Conservation (phyloP, 2,888 invertebrate genomes). For the Sisyra nigra region DNA sequence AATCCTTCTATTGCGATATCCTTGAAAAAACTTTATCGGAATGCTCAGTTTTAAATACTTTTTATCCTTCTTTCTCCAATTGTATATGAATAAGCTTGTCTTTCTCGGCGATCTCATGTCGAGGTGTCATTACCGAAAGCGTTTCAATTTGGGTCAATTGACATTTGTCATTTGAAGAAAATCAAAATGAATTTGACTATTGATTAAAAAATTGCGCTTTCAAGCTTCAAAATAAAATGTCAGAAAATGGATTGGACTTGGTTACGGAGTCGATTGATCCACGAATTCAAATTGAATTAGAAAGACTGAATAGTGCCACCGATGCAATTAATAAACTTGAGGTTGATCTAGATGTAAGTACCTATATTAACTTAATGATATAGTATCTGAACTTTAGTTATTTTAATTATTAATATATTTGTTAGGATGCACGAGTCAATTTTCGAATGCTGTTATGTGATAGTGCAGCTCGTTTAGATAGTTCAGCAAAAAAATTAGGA, state of each 20-base stretch:
- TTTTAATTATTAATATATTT: constrained; percentile 10
- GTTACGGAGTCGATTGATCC: constrained; percentile 62
- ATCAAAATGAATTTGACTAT: too few relatives aligned
- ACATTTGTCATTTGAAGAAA: too few relatives aligned
- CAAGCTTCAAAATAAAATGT: constrained; percentile 24
- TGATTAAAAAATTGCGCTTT: not conserved
- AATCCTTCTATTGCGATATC: too few relatives aligned
- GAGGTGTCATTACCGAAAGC: too few relatives aligned
- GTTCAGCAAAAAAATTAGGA: constrained; percentile 65
- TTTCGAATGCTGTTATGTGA: constrained; percentile 71
- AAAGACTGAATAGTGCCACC: constrained; percentile 76
- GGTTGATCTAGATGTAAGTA: constrained; percentile 65
- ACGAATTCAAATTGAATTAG: constrained; percentile 73
- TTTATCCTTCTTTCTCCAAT: too few relatives aligned
- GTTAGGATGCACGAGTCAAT: constrained; percentile 59
- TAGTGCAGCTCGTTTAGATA: constrained; percentile 66
- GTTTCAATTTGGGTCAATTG: too few relatives aligned
- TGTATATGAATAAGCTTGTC: too few relatives aligned
- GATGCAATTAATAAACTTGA: constrained; percentile 86
- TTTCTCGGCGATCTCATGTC: too few relatives aligned
- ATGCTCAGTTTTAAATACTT: too few relatives aligned
- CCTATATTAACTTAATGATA: not conserved
- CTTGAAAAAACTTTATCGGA: too few relatives aligned
- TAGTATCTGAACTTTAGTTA: constrained; percentile 10
- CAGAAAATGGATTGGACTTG: constrained; percentile 37